Evolutionary conservation across 1,140 invertebrate genomes (phyloP).

Genomic region (Pemphigus obesinymphae): DNA sequence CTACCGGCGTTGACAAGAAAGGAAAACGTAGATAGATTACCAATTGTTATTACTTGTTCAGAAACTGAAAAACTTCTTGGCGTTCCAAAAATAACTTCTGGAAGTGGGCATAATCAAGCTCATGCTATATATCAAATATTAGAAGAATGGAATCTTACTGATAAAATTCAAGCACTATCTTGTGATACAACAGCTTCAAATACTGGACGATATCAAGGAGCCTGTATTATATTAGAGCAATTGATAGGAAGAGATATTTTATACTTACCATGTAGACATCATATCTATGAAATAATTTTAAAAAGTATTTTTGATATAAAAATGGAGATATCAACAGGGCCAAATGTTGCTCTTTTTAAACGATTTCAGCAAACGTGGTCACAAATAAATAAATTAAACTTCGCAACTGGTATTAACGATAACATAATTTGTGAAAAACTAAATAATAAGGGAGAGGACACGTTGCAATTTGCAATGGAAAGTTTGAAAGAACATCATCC

Average conservation of each 20-base stretch:
- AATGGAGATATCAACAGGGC: no score
- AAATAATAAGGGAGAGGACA: no score
- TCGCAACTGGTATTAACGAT: no score
- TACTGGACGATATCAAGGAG: constrained; percentile 46
- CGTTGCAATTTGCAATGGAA: no score
- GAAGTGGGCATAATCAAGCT: constrained; percentile 11
- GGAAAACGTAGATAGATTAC: no score
- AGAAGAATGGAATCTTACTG: constrained; percentile 6
- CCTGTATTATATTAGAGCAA: constrained; percentile 41
- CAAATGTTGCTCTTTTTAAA: no score
- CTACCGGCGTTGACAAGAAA: constrained; percentile 32
- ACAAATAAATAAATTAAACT: not conserved
- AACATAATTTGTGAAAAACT: no score
- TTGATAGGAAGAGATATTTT: constrained; percentile 39
- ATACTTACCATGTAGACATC: constrained; percentile 42
- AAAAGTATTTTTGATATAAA: no score
- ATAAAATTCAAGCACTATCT: constrained; percentile 44
- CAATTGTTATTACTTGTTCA: constrained; percentile 26
- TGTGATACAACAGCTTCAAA: constrained; percentile 50
- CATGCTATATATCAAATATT: not conserved
- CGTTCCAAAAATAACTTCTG: not conserved
- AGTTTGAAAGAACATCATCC: constrained; percentile 42
- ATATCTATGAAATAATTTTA: constrained; percentile 42
- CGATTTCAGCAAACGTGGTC: not conserved
- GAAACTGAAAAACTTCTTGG: constrained; percentile 27